A percentile compares a stretch with the other conserved stretches of the same genome.
These are phyloP conservation scores for Colostygia pectinataria DNA, from an alignment of 2,888 invertebrate species.

Conservation along the genomic window DNA sequence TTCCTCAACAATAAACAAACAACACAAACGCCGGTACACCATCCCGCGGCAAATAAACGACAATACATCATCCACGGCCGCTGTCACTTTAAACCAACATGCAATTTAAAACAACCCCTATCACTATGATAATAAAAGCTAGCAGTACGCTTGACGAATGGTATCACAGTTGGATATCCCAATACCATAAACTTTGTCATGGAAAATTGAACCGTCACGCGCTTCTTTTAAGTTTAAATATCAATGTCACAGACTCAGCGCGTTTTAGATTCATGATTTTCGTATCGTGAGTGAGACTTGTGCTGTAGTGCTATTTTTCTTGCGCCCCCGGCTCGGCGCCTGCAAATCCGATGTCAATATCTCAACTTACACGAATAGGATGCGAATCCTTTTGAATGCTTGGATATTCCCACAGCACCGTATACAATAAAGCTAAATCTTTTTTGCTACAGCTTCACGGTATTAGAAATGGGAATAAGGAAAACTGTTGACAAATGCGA, in stretches of 20 bases:
- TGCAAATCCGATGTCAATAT: slow-evolving; percentile 34
- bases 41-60: slow-evolving; percentile 18
- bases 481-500: slow-evolving; percentile 6
- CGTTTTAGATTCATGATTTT: no score
- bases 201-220: neutral
- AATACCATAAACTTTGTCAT: neutral
- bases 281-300: neutral
- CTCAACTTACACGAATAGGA: slow-evolving; percentile 32
- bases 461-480: slow-evolving; percentile 3
- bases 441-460: slow-evolving; percentile 10
- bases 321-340: slow-evolving; percentile 2
- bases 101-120: neutral
- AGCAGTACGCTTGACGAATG: neutral
- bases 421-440: slow-evolving; percentile 18
- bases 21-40: slow-evolving; percentile 11
- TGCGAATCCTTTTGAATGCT: slow-evolving; percentile 25
- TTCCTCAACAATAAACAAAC: slow-evolving; percentile 7
- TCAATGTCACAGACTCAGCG: no score
- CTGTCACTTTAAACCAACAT: neutral
- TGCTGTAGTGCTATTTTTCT: neutral
- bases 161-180: no score
- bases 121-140: neutral
- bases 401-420: slow-evolving; percentile 14
- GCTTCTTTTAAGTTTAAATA: no score
- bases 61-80: slow-evolving; percentile 5